Base-by-base conservation (phyloP, 2,888 invertebrate species). In the Tinea trinotella region DNA sequence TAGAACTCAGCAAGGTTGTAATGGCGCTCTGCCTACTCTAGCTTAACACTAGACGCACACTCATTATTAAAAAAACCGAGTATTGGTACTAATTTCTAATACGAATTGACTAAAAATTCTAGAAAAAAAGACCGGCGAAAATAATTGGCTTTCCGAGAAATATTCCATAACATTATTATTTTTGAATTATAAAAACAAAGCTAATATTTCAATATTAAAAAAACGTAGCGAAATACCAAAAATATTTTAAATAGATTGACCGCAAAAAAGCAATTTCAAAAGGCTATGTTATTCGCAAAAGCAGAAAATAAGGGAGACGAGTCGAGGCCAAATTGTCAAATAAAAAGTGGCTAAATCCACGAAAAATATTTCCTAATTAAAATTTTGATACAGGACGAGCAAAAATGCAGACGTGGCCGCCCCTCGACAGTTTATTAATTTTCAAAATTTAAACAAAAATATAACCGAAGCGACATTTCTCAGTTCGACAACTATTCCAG, bases 301-400 rank as follows among this genome's bases (percentile, higher is more conserved):
- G 12, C 6, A 40, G 10, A 15, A n/a, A 40, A 40, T 40, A n/a
- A 7, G 15, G 40, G 13, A 13, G 30, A 30, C 30, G 30, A 7
- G 7, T 10, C 30, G 7, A 2, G n/a, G 30, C 7, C n/a, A n/a
- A 15, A 40, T 40, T 40, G 48, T 48, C 18, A 18, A 20, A 24
- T 54, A 55, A 58, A 54, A 30, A 30, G 20, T 15, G 48, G 60
- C 61, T 61, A 74, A 73, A 77, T 78, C 67, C 34, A 13, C 64
- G n/a, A 64, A 61, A 79, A 82, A 81, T 79, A 83, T 82, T 83
- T 82, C 76, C 76, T 81, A 83, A 85, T 84, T 83, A 82, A 71
- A 70, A 62, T 17, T 36, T 34, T 64, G 59, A 59, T 63, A 54
- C 59, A 59, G 67, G 70, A 62, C 68, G 67, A 59, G 66, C 71